These are phyloP conservation scores for Megaleporinus macrocephalus DNA, from an alignment of 2,113 vertebrate species.

Conservation along the genomic window DNA sequence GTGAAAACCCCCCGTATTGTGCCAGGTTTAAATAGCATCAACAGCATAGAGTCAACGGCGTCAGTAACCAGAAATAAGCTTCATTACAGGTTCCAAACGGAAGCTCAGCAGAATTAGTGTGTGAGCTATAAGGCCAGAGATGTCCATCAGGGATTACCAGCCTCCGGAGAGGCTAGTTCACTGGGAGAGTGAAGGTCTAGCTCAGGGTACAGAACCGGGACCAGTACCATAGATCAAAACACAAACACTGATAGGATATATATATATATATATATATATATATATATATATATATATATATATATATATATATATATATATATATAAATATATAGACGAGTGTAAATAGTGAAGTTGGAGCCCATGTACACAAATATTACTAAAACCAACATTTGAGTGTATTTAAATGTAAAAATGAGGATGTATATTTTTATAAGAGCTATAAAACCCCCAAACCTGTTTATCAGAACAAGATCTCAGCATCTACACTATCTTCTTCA, in stretches of 20 bases:
- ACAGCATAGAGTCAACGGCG: constrained; percentile 22
- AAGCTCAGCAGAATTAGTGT: constrained; percentile 66
- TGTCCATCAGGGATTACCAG: constrained; percentile 70
- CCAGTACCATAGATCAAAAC: background rate
- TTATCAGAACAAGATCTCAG: too few relatives aligned
- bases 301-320: too few relatives aligned
- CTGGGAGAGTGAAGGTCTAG: constrained; percentile 51
- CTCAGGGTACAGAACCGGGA: background rate
- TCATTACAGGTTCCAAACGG: constrained; percentile 49
- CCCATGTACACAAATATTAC: too few relatives aligned
- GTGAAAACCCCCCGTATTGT: constrained; percentile 30
- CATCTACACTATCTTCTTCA: too few relatives aligned
- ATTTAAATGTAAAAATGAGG: too few relatives aligned
- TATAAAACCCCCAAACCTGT: too few relatives aligned
- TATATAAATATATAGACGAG: too few relatives aligned
- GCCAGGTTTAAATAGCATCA: constrained; percentile 21
- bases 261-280: too few relatives aligned
- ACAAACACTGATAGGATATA: background rate
- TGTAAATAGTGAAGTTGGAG: too few relatives aligned
- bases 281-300: too few relatives aligned
- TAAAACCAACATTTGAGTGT: too few relatives aligned
- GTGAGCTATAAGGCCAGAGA: constrained; percentile 65
- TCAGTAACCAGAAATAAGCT: constrained; percentile 51
- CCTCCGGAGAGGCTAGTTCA: constrained; percentile 50
- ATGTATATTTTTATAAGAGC: too few relatives aligned